Base-by-base conservation (phyloP, 2,113 vertebrate genomes). In the Lonchura striata region DNA sequence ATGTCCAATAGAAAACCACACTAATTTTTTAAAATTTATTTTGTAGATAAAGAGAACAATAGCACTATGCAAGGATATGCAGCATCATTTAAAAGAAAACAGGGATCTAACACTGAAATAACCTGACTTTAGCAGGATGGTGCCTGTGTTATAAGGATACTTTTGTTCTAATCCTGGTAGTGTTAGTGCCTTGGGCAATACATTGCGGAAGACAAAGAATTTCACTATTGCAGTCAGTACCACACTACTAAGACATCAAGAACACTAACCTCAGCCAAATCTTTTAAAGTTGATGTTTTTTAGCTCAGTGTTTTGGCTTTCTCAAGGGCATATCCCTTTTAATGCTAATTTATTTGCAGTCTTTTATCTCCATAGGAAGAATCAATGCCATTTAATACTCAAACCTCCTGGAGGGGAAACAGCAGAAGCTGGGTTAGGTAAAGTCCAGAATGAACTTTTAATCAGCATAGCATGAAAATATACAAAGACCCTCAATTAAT, bases 291-390 rank as follows among this genome's bases (percentile, higher is more conserved):
- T 47, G 39, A 61, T 92, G 63, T 65, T 83, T 88, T 83, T 94
- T 70, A 90, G 57, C 87, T 76, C 46, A 52, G 31, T 93, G 64
- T 94, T 96, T 94, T 92, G 80, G 76, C 72, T 88, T 94, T 97
- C 94, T 95, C 88, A 94, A 95, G 92, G 82, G 59, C 65, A 95
- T 97, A 87, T 83, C 68, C 72, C 88, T 91, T 75, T 82, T 80
- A 72, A 71, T 27, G 80, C 64, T 74, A 77, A 92, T 91, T 92
- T 94, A 81, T 94, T 95, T 97, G 33, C 64, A 68, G 72, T 68
- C 80, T 96, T 97, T 94, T 95, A 87, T 94, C 96, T 97, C 95
- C 80, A 68, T 15, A 57, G 92, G 91, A 78, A 92, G 94, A 86
- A 92, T 93, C 93, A 39, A 63, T 61, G 81, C 52, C 63, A 47